phyloP scores from a whole-genome alignment of 2,113 vertebrate genomes.

The Pica pica region DNA sequence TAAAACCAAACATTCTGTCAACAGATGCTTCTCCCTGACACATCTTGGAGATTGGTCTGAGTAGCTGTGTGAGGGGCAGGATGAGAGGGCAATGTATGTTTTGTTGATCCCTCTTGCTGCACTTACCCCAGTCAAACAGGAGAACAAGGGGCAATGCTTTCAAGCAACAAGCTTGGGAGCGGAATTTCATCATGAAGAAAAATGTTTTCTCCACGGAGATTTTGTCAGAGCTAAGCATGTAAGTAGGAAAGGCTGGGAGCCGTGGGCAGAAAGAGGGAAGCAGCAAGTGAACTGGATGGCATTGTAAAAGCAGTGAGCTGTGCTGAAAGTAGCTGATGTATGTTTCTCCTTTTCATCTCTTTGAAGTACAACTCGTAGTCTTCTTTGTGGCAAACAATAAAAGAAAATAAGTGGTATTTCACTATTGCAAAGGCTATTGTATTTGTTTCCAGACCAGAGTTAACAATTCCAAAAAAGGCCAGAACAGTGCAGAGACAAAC shows the following conservation, averaged over 20 bases:
- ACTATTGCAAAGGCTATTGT: not conserved
- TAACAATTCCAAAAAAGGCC: conserved; percentile 36
- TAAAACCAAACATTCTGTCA: not conserved
- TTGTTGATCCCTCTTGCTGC: not conserved
- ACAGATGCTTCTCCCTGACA: not conserved
- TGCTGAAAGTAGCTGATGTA: not conserved
- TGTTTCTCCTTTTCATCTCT: not conserved
- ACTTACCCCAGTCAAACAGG: not conserved
- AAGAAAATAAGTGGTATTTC: conserved; percentile 24
- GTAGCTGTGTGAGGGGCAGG: not conserved
- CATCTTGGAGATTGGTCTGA: not conserved
- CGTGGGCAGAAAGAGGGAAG: not conserved
- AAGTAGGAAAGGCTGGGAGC: not conserved
- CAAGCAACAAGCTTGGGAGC: fast-evolving
- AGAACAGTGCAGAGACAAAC: not conserved
- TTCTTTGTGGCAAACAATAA: conserved; percentile 30
- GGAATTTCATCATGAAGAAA: not conserved
- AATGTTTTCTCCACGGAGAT: not conserved
- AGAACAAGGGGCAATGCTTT: not conserved
- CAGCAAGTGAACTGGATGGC: not conserved
- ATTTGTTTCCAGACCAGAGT: conserved; percentile 20
- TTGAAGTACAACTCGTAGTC: not conserved
- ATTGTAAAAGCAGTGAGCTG: not conserved
- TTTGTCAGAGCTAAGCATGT: not conserved
- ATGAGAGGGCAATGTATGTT: not conserved